These are phyloP conservation scores for Pygocentrus nattereri DNA, from an alignment of 2,797 vertebrate genomes.

Conservation along the genomic window DNA sequence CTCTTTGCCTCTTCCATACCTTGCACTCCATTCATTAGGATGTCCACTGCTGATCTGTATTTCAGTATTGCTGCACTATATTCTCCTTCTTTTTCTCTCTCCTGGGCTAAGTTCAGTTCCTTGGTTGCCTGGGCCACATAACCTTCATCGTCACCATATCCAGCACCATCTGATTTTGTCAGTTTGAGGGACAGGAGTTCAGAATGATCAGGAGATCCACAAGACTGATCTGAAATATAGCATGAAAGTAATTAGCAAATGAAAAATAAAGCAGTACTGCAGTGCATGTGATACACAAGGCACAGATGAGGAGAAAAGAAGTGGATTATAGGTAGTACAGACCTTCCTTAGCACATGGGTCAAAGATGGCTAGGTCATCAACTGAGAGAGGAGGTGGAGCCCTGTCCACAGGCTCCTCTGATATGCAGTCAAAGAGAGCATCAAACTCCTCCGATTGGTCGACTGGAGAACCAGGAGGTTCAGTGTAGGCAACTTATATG, in stretches of 20 bases:
- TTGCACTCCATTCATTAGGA: conserved; percentile 85
- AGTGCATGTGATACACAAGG: not conserved
- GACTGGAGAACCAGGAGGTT: conserved; percentile 43
- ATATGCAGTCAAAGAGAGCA: conserved; percentile 76
- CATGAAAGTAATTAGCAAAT: not conserved
- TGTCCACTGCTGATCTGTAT: conserved; percentile 85
- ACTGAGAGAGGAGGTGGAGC: conserved; percentile 78
- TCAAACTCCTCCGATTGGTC: conserved; percentile 75
- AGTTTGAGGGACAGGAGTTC: conserved; percentile 69
- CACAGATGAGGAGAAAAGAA: not conserved
- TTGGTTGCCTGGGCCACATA: conserved; percentile 82
- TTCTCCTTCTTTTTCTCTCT: conserved; percentile 81
- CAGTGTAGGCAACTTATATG: conserved; percentile 58
- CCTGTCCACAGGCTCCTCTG: conserved; percentile 68
- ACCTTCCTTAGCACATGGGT: conserved; percentile 88
- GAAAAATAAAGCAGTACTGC: not conserved
- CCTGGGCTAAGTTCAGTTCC: conserved; percentile 82
- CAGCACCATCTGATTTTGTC: conserved; percentile 61
- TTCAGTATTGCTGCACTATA: conserved; percentile 80
- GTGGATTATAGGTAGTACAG: conserved; percentile 5
- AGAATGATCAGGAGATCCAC: conserved; percentile 68
- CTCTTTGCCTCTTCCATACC: no score
- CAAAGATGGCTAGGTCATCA: conserved; percentile 88
- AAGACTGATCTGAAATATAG: conserved; percentile 63
- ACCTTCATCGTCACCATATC: conserved; percentile 57